Base-by-base conservation (phyloP, 2,888 invertebrate species). In the Caenorhabditis panamensis region DNA sequence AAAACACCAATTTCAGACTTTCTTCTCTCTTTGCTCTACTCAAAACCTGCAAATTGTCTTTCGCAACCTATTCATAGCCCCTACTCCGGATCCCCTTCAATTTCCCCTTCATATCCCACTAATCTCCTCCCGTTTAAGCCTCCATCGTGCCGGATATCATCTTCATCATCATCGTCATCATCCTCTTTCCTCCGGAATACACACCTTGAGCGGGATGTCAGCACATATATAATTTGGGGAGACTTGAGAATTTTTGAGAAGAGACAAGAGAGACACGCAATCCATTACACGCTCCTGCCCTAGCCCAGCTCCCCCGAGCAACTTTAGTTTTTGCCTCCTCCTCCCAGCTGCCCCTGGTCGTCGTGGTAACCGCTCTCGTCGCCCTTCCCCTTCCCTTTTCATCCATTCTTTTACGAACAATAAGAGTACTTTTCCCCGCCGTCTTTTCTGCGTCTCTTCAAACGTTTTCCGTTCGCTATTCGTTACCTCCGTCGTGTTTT, bases 221-320 rank as follows among this genome's bases (percentile, higher is more conserved):
- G n/a, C n/a, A n/a, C n/a, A 68, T 68, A 47, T 49, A 58, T 68
- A 68, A 68, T 68, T 68, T 68, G 51, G 18, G 47, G 2, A 5
- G 16, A 6, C n/a, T n/a, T n/a, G n/a, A n/a, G 51, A 51, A 51
- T 51, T 51, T 51, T 51, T 51, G 54, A 56, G 54, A 26, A 28
- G 28, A 56, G 22, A 51, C 51, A 51, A 24, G 51, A 51, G 68
- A 58, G n/a, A n/a, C 68, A 58, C 58, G 58, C 58, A 58, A 58
- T 49, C 58, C 47, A 26, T 20, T 11, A 67, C 58, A 68, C 58
- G 36, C 47, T 6, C 31, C 18, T 18, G 36, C 18, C 22, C 36
- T 28, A 13, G 41, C 41, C 20, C 41, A 37, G 37, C 26, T 37
- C 51, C 28, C 13, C 41, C 5, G 24, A 36, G n/a, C 41, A 67